Evolutionary conservation across 2,888 invertebrate genomes (phyloP), one percentile per base, ranked within the genome.

Genomic region (Drosophila longiperda): DNA sequence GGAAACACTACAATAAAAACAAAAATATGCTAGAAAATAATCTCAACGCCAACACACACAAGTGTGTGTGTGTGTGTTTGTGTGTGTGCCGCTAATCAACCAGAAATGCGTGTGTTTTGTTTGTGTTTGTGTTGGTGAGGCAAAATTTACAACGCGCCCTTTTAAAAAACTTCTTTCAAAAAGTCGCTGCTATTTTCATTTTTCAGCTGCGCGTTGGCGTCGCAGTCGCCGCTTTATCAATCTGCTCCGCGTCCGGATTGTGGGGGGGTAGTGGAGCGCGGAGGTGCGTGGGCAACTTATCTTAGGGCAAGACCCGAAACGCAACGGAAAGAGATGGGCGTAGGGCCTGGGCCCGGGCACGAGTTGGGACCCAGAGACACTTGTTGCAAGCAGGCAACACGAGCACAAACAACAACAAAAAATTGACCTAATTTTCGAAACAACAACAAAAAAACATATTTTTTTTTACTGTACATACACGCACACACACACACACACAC

Each of bases 121-220:
- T 64, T 68, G 34, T 65, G 49, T 63, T 54, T 70, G 75, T 78
- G 75, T 74, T 73, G 66, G 72, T 70, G 75, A 66, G 55, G 78
- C 76, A 74, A 82, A 85, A 85, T 76, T 77, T 83, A 87, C 85
- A 83, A 59, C 80, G 82, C 87, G 85, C 84, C 87, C 87, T 84
- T 87, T 84, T 87, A 45, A 62, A 70, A 80, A 74, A 79, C 72
- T 79, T 82, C 83, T 84, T 82, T 65, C 66, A 75, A 71, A 32
- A 58, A 62, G 23, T 52, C 74, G 68, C 66, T 50, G 58, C 75
- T 69, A 72, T 78, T 78, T 83, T 85, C 83, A 78, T 73, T 87
- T 87, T 75, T 83, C 75, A 79, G 83, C 74, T 77, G 89, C 73
- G 57, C 58, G 75, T 65, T 60, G 73, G 53, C 58, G 80, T 59